phyloP scores from a whole-genome alignment of 2,888 invertebrate species.

The Dryadula phaetusa region DNA sequence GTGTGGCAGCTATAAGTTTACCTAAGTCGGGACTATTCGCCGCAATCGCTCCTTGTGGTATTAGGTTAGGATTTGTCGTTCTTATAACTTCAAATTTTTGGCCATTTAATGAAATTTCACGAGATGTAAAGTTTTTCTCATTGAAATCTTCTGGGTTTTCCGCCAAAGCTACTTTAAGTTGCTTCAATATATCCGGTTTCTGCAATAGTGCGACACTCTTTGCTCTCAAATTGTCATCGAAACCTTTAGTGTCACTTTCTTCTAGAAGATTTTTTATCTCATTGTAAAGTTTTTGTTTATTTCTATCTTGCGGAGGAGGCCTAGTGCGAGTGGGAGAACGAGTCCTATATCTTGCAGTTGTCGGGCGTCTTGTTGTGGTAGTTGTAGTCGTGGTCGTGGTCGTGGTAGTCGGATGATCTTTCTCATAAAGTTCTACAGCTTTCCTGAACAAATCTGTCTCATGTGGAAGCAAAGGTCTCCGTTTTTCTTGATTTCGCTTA shows the following conservation, averaged over 20 bases:
- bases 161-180: conserved; percentile 89
- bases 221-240: conserved; percentile 79
- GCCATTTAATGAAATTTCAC: conserved; percentile 90
- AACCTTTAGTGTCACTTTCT: conserved; percentile 84
- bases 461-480: conserved; percentile 85
- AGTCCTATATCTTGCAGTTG: conserved; percentile 63
- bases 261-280: conserved; percentile 83
- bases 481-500: conserved; percentile 68
- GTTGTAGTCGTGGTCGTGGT: conserved; percentile 87
- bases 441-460: conserved; percentile 87
- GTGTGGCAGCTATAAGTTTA: conserved; percentile 70
- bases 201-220: conserved; percentile 85
- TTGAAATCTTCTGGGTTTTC: conserved; percentile 87
- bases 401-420: conserved; percentile 88
- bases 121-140: conserved; percentile 88
- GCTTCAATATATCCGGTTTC: conserved; percentile 89
- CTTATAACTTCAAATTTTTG: conserved; percentile 90
- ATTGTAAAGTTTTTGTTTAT: conserved; percentile 84
- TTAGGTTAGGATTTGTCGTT: conserved; percentile 88
- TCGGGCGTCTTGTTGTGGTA: conserved; percentile 77
- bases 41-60: conserved; percentile 84
- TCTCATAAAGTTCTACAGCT: conserved; percentile 87
- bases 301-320: conserved; percentile 77
- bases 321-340: conserved; percentile 68
- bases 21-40: conserved; percentile 73